phyloP scores from a whole-genome alignment of 2,888 invertebrate genomes.

The Hyalella azteca region DNA sequence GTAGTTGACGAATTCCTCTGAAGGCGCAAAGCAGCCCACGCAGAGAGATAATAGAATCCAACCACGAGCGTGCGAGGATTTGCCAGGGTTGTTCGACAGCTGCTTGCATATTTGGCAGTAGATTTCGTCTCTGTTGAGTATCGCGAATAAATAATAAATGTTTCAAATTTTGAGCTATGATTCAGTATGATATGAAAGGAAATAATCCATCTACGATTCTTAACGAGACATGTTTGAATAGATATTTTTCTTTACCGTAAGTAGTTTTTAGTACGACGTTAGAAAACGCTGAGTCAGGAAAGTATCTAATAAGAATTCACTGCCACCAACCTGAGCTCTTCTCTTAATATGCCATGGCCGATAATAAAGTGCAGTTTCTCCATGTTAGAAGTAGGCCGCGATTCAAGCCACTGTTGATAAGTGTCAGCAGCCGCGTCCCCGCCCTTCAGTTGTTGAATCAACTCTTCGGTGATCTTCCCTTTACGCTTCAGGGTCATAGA shows the following conservation, averaged over 20 bases:
- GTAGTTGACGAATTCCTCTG: slow-evolving; percentile 95
- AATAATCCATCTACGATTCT: no score
- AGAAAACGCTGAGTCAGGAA: not conserved
- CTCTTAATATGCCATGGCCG: slow-evolving; percentile 95
- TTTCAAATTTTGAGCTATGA: not conserved
- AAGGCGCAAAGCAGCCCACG: slow-evolving; percentile 98
- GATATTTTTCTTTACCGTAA: no score
- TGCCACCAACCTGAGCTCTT: slow-evolving; percentile 82
- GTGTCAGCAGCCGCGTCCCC: slow-evolving; percentile 93
- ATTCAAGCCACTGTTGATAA: slow-evolving; percentile 95
- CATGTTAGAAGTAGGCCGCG: slow-evolving; percentile 93
- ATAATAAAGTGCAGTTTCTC: slow-evolving; percentile 99
- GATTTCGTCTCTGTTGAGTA: slow-evolving; percentile 88
- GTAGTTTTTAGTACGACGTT: no score
- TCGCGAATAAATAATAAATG: not conserved
- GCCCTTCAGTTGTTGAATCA: slow-evolving; percentile 82
- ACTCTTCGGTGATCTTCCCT: slow-evolving; percentile 95
- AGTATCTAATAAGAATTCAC: not conserved
- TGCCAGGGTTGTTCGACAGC: slow-evolving; percentile 92
- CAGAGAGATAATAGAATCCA: slow-evolving; percentile 98
- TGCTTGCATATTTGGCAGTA: slow-evolving; percentile 99
- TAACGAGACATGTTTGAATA: no score
- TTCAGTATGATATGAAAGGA: no score
- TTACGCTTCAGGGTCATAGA: slow-evolving; percentile 94
- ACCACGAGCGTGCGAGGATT: slow-evolving; percentile 96